Percentiles rank a stretch among this genome's conserved stretches.
Conservation (phyloP, 2,797 vertebrate genomes). For the Neosilurus mollespiculum region DNA sequence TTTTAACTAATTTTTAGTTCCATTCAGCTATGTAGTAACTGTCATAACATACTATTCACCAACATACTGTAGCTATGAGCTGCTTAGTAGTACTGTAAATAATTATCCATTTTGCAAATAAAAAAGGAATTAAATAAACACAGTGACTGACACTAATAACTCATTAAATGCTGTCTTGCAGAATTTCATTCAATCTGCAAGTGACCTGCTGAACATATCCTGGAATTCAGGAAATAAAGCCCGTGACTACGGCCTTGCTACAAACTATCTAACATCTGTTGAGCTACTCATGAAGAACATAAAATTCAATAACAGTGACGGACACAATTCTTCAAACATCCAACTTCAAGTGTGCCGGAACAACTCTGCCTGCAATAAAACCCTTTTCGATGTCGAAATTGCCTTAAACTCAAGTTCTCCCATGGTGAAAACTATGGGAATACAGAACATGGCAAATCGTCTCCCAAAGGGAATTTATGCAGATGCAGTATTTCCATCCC, state of each 20-base stretch:
- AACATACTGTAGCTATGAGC: neutral
- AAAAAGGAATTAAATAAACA: neutral
- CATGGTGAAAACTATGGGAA: slow-evolving; percentile 64
- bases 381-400: slow-evolving; percentile 56
- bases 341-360: slow-evolving; percentile 63
- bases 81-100: neutral
- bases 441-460: slow-evolving; percentile 66
- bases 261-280: slow-evolving; percentile 65
- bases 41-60: too few species aligned
- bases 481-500: fast-evolving
- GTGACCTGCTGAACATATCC: slow-evolving; percentile 65
- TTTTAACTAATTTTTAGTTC: neutral
- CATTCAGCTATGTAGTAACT: neutral
- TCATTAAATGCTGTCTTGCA: slow-evolving; percentile 48
- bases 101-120: neutral
- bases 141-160: neutral
- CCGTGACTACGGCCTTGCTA: slow-evolving; percentile 33
- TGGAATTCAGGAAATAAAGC: slow-evolving; percentile 41
- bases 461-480: slow-evolving; percentile 47
- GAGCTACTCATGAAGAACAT: slow-evolving; percentile 70
- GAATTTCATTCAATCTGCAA: slow-evolving; percentile 67
- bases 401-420: slow-evolving; percentile 49
- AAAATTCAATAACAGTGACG: slow-evolving; percentile 44
- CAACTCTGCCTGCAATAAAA: slow-evolving; percentile 47
- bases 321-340: slow-evolving; percentile 58